Evolutionary conservation across 2,888 invertebrate genomes (phyloP), one percentile per base, ranked within the genome.

Genomic region (Gastracanthus pulcherrimus): DNA sequence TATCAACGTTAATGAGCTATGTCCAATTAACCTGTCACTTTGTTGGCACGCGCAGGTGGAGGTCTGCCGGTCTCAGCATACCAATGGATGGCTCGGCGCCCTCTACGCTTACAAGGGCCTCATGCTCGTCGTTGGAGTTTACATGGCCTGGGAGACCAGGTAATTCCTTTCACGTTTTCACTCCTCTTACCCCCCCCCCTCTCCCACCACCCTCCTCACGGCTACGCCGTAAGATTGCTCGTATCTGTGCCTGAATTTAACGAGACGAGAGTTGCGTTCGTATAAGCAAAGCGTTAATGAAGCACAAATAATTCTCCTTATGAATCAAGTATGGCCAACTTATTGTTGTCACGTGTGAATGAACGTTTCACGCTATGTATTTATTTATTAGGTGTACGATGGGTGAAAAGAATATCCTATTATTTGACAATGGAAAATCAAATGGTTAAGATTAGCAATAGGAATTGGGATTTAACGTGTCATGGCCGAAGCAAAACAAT

Each of bases 91-190:
- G 98, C 93, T 97, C n/a, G 95, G 97, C 69, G 96, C 95, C 0
- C 94, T 98, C 13, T 98, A 98, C 91, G 96, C 96, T 9, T 98
- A 98, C 93, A 98, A 98, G 92, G 97, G 97, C 1, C 93, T 98
- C 0, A 93, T 98, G 23, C 93, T 98, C 19, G 94, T 97, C 38
- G 97, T 98, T 82, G 98, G 98, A 0, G 96, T 97, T 3, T 98
- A 97, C 92, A 98, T 98, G 98, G 98, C 98, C 0, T 98, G 98
- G 98, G 97, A 98, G 92, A 98, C 98, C 11, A 94, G 93, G 93
- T 93, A 87, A 87, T 48, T 72, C 51, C 36, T 60, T 41, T 29
- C 23, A 26, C 2, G 19, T 19, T 48, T 0, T n/a, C n/a, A 19
- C 48, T 48, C 1, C 19, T 2, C 16, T 13, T n/a, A 3, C 0